phyloP scores from a whole-genome alignment of 2,113 vertebrate species.

The Pyxicephalus adspersus region DNA sequence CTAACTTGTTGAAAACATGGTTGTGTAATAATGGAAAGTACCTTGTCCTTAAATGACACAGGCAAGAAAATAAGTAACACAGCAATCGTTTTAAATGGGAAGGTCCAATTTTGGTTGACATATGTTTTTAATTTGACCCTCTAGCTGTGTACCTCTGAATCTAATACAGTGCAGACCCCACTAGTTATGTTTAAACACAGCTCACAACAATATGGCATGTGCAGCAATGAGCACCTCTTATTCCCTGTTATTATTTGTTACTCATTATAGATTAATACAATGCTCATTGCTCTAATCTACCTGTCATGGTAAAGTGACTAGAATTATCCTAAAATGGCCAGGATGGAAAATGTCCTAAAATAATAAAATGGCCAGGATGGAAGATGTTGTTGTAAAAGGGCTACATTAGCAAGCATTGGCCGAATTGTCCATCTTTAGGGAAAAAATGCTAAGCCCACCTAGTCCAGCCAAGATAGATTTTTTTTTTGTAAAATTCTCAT shows the following conservation, averaged over 20 bases:
- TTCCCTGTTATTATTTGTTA: neutral
- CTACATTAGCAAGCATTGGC: too few species aligned
- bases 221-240: neutral
- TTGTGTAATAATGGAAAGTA: constrained; percentile 58
- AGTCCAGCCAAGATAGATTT: too few species aligned
- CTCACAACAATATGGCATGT: neutral
- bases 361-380: too few species aligned
- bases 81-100: constrained; percentile 47
- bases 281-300: neutral
- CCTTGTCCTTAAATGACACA: constrained; percentile 56
- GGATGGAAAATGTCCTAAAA: too few species aligned
- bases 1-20: constrained; percentile 28
- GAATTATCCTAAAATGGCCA: too few species aligned
- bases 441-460: too few species aligned
- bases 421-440: too few species aligned
- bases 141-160: constrained; percentile 28
- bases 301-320: neutral
- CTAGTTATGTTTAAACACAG: constrained; percentile 23
- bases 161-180: constrained; percentile 19
- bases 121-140: constrained; percentile 52
- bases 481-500: too few species aligned
- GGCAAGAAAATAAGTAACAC: constrained; percentile 28
- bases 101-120: constrained; percentile 49
- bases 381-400: too few species aligned
- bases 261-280: neutral